Conservation (phyloP, 2,797 vertebrate species). For the Pteropus rufus region DNA sequence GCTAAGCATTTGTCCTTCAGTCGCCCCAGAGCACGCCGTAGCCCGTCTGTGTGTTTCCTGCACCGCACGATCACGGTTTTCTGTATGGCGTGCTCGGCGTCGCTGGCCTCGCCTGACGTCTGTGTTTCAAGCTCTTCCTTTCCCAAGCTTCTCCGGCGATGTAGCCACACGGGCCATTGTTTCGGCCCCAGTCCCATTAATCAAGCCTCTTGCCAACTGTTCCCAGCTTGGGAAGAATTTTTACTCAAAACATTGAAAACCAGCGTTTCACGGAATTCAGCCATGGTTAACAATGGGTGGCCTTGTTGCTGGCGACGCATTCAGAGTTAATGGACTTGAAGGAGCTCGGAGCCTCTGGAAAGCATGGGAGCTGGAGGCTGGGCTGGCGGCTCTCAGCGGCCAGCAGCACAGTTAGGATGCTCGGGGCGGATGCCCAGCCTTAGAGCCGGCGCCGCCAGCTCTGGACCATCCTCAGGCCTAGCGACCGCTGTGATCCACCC, state of each 20-base stretch:
- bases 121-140: not conserved
- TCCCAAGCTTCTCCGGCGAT: not conserved
- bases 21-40: not conserved
- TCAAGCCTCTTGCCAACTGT: not conserved
- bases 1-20: not conserved
- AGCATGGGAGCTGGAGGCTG: not conserved
- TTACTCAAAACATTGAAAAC: constrained; percentile 10
- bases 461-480: not conserved
- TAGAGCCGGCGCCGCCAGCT: too few species aligned
- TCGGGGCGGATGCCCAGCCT: rapidly evolving
- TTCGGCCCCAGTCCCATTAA: not conserved
- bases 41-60: rapidly evolving
- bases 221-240: constrained; percentile 35
- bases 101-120: not conserved
- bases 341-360: not conserved
- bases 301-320: constrained; percentile 26
- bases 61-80: too few species aligned
- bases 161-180: not conserved
- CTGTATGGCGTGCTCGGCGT: not conserved
- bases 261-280: constrained; percentile 36
- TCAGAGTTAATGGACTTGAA: constrained; percentile 58
- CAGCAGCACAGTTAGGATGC: not conserved
- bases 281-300: not conserved
- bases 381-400: not conserved
- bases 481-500: too few species aligned